Base-by-base conservation (phyloP, 2,113 vertebrate genomes). In the Ailurus styani region DNA sequence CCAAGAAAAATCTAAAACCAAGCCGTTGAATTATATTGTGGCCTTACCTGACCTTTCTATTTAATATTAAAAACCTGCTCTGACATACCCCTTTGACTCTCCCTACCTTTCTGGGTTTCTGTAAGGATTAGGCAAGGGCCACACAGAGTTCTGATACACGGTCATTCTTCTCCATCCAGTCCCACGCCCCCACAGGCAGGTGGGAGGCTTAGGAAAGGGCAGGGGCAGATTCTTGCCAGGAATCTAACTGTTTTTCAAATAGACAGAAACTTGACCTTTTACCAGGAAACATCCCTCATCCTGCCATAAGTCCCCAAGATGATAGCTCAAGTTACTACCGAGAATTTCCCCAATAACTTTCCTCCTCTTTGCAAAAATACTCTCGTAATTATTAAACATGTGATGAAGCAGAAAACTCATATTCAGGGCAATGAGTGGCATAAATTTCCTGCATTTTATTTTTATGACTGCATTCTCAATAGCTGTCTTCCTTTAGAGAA, bases 401-500 rank as follows among this genome's bases (percentile, higher is more conserved):
- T 84, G 62, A 57, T 92, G 57, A 96, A 90, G 87, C 42, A 86
- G 87, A 91, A 96, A 94, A 90, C 10, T 72, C 37, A 90, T 68
- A 62, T 78, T 90, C 50, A 77, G 40, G 31, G n/a, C 45, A 72
- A 23, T 5, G 8, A 62, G 40, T 83, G 70, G 45, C 87, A 52
- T 79, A 73, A 77, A 78, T 96, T 97, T 91, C 68, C 90, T 96
- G 68, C 45, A 85, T 90, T 93, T 95, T 40, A 54, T 42, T 95
- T 92, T 81, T 14, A 78, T 55, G 60, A 70, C 84, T 84, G 21
- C 54, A 31, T 68, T 92, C 89, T 95, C 85, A 54, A 34, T 92
- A 66, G 27, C 21, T 79, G 0, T 90, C 40, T 90, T 87, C 64
- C 68, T 34, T 81, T 95, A 54, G 18, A 93, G 94, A 92, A 86